Conservation (phyloP, 1,140 invertebrate species). For the Drosophila paulistorum region DNA sequence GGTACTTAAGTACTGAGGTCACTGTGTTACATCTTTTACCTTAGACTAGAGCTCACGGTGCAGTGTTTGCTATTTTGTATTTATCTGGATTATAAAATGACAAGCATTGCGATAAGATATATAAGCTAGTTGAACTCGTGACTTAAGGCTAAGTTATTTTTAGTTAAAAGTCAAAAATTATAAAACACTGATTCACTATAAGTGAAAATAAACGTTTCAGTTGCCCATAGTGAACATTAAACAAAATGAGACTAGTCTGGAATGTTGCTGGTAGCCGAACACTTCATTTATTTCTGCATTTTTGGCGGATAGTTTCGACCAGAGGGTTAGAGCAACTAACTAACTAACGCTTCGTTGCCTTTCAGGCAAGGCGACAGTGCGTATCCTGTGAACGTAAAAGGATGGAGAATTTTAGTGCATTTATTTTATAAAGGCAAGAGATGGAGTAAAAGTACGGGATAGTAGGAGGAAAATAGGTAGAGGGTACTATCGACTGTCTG, state of each 20-base stretch:
- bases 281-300: conserved; percentile 10
- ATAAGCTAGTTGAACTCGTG: too few species aligned
- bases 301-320: conserved; percentile 4
- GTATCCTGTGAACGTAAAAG: conserved; percentile 19
- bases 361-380: conserved; percentile 48
- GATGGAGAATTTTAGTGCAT: conserved; percentile 39
- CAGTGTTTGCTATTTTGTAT: too few species aligned
- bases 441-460: background rate
- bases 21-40: too few species aligned
- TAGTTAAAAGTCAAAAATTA: too few species aligned
- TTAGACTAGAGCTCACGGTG: too few species aligned
- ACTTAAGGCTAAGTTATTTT: too few species aligned
- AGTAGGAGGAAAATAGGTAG: background rate
- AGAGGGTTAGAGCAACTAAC: background rate
- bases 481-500: conserved; percentile 21
- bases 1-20: too few species aligned
- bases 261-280: background rate
- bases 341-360: conserved; percentile 54
- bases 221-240: background rate
- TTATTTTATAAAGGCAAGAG: conserved; percentile 62
- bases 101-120: too few species aligned
- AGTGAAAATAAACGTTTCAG: too few species aligned
- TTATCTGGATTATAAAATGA: too few species aligned
- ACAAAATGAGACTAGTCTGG: background rate
- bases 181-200: too few species aligned